These are phyloP conservation scores for Drosophila colorata DNA, from an alignment of 2,888 invertebrate species.

Conservation along the genomic window DNA sequence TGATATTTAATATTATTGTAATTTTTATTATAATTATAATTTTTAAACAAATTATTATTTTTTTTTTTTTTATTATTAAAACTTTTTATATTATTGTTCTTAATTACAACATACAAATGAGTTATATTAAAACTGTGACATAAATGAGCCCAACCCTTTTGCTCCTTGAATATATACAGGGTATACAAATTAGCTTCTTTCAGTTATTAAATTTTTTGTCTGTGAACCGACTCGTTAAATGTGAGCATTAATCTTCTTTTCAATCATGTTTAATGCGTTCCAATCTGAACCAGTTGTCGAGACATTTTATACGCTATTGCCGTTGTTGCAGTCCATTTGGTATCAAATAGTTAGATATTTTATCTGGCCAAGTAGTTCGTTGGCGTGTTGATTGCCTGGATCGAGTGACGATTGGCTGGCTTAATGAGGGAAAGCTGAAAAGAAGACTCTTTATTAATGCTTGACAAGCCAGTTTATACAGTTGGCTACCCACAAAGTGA, in stretches of 20 bases:
- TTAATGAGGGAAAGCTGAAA: slow-evolving; percentile 42
- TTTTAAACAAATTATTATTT: too few species aligned
- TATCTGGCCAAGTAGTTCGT: slow-evolving; percentile 19
- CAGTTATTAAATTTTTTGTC: slow-evolving; percentile 17
- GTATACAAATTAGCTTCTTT: slow-evolving; percentile 51
- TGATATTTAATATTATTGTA: too few species aligned
- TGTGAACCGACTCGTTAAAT: slow-evolving; percentile 35
- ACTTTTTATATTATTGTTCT: too few species aligned
- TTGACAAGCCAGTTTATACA: slow-evolving; percentile 21
- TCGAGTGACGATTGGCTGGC: neutral
- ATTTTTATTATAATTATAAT: too few species aligned
- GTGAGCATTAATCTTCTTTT: slow-evolving; percentile 50
- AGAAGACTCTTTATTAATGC: slow-evolving; percentile 8
- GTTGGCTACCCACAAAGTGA: neutral
- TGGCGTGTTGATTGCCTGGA: slow-evolving; percentile 16
- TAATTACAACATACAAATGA: too few species aligned
- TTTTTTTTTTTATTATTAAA: too few species aligned
- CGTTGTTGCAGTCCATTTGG: slow-evolving; percentile 14
- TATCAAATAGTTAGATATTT: slow-evolving; percentile 37
- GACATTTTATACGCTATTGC: slow-evolving; percentile 17
- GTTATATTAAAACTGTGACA: too few species aligned
- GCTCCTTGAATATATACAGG: slow-evolving; percentile 2
- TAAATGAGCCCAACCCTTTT: neutral
- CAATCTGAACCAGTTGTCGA: slow-evolving; percentile 40
- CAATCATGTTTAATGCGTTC: slow-evolving; percentile 32